Evolutionary conservation across 92 coral and sea anemone genomes (phyloP), one percentile per base, ranked within the genome.

Genomic region (Blastomussa wellsi): DNA sequence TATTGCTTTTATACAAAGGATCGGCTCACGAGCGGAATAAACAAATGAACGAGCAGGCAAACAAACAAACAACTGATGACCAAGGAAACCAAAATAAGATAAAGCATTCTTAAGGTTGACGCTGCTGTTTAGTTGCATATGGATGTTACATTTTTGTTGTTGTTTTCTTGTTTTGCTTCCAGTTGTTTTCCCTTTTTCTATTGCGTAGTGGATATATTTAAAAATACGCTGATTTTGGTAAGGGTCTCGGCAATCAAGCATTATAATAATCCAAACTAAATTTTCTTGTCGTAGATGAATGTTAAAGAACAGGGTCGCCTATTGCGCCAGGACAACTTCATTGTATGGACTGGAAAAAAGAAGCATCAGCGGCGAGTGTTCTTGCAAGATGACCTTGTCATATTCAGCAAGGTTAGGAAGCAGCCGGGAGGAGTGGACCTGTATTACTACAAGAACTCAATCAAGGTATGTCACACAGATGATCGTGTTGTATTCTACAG

Each of bases 251-350:
- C 9, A 13, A 28, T 55, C 1, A 33, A 16, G 35, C 26, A 36
- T 36, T 20, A 20, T 28, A 70, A 72, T 19, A 8, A 73, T 35
- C 8, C 53, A 20, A 24, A 36, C 29, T 7, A 20, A 15, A 73
- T 38, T 37, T 74, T 11, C 13, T 68, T 62, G 44, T 86, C 55
- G n/a, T 76, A 96, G 99, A 93, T 96, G 57, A 96, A 96, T 72
- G 93, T 96, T 15, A 96, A 96, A 81, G 99, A 96, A 73, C 99
- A 96, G 42, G 99, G 99, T 29, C 93, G 98, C 19, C 93, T 96
- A 7, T 89, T 96, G 42, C 95, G 98, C 26, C 98, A 96, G 82
- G 94, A 96, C 64, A 93, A 91, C 82, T 96, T 96, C 88, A 92
- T 82, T 48, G 99, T 96, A 4, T 96, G 99, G 99, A 86, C 88